Evolutionary conservation across 2,113 vertebrate species (phyloP), one percentile per base, ranked within the genome.

Genomic region (Phaethon lepturus): DNA sequence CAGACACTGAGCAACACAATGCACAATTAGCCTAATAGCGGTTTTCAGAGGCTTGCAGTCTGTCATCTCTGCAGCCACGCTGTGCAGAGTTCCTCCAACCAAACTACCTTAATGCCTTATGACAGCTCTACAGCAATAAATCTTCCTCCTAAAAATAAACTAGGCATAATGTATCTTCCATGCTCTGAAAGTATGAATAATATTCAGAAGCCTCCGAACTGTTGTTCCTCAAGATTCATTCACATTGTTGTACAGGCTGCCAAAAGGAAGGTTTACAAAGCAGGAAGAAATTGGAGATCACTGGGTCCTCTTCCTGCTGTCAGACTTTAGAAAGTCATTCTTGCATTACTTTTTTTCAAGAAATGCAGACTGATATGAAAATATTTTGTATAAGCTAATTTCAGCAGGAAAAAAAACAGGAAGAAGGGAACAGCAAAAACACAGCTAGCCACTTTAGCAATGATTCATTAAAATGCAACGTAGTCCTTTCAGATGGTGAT

Each of bases 121-220:
- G 93, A 95, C 95, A 95, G 78, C 75, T 94, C 81, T 67, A 38
- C 12, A 82, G 82, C 81, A 95, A 74, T 81, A 97, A 96, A 95
- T 52, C 45, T 75, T 73, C 52, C 33, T 90, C 93, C 97, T 97
- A 97, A 98, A 98, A 98, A 97, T 97, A 97, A 97, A 86, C 80
- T 35, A 81, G 73, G 50, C 86, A 94, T 90, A 97, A 97, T 92
- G 56, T 79, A 91, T 95, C 96, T 97, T 97, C 96, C 95, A 95
- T 88, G 84, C 89, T 92, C 87, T 92, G 87, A 49, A 93, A 98
- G 84, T 73, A 95, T 67, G 55, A 92, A 80, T 90, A 95, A 84
- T 86, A 95, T 92, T 94, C 92, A 90, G 82, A 88, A 92, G 82
- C 79, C 86, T 94, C 83, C 52, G 69, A 76, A 92, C 47, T 72